A percentile compares a stretch with the other conserved stretches of the same genome.
Evolutionary conservation across 1,140 invertebrate species (phyloP).

Genomic region (Anagrus nilaparvatae): DNA sequence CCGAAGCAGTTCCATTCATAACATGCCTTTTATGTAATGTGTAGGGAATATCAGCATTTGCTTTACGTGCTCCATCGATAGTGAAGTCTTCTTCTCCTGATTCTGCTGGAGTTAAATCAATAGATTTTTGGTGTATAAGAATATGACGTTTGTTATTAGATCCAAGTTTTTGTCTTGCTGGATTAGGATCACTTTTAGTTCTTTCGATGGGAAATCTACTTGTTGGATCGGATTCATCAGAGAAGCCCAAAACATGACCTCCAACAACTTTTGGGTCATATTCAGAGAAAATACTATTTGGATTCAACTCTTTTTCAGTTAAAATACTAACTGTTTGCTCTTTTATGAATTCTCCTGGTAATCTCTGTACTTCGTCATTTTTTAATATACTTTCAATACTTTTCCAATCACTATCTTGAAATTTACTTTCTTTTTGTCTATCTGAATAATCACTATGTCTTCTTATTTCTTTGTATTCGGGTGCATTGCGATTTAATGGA

Average conservation of each 20-base stretch:
- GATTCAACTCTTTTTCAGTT: conserved; percentile 22
- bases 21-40: conserved; percentile 71
- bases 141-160: conserved; percentile 61
- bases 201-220: conserved; percentile 63
- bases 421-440: conserved; percentile 26
- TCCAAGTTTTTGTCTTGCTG: conserved; percentile 56
- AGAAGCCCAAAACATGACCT: conserved; percentile 39
- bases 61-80: conserved; percentile 42
- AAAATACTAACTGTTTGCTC: conserved; percentile 27
- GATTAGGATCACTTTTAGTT: conserved; percentile 76
- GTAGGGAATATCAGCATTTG: conserved; percentile 66
- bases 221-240: conserved; percentile 26
- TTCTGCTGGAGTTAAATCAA: conserved; percentile 71
- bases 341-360: conserved; percentile 29
- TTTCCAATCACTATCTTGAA: conserved; percentile 36
- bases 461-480: conserved; percentile 10
- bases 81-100: conserved; percentile 70
- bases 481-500: too few relatives aligned
- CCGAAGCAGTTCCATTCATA: conserved; percentile 68
- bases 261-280: conserved; percentile 42
- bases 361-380: conserved; percentile 29
- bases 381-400: conserved; percentile 36
- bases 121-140: conserved; percentile 78
- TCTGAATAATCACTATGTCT: conserved; percentile 17
- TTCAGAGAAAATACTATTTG: conserved; percentile 32